These are phyloP conservation scores for Chloroceryle inda DNA, from an alignment of 2,797 vertebrate genomes.

Conservation along the genomic window DNA sequence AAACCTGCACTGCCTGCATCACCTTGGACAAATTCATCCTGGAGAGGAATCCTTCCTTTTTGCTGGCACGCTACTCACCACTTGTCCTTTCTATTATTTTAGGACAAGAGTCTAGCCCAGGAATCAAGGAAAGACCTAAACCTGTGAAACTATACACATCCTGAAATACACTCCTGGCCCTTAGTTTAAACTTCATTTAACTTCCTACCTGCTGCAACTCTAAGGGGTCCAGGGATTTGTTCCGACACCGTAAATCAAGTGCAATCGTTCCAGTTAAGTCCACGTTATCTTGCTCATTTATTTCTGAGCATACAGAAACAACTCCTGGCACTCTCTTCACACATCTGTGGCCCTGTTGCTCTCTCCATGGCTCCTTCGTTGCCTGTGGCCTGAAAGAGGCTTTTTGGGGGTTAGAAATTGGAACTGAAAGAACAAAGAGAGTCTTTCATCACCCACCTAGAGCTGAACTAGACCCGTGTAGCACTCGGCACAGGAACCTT, in stretches of 20 bases:
- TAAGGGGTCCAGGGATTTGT: not conserved
- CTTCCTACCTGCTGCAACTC: not conserved
- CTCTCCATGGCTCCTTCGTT: not conserved
- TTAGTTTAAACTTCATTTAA: not conserved
- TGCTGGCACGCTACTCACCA: not conserved
- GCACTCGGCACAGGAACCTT: not conserved
- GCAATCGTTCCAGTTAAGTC: not conserved
- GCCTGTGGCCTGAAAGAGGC: not conserved
- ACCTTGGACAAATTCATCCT: not conserved
- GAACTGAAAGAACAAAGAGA: not conserved
- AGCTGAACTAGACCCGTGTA: not conserved
- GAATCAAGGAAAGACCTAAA: not conserved
- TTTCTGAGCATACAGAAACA: not conserved
- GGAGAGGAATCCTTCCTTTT: not conserved
- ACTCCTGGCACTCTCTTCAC: not conserved
- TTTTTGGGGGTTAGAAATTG: not conserved
- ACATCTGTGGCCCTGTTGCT: not conserved
- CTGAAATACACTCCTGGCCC: not conserved
- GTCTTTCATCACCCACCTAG: not conserved
- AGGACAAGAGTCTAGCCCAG: not conserved
- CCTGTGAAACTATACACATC: not conserved
- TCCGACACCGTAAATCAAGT: not conserved
- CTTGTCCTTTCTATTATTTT: not conserved
- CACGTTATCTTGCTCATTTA: not conserved
- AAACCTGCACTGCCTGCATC: not conserved